Evolutionary conservation across 2,113 vertebrate genomes (phyloP), one percentile per base, ranked within the genome.

Genomic region (Ondatra zibethicus): DNA sequence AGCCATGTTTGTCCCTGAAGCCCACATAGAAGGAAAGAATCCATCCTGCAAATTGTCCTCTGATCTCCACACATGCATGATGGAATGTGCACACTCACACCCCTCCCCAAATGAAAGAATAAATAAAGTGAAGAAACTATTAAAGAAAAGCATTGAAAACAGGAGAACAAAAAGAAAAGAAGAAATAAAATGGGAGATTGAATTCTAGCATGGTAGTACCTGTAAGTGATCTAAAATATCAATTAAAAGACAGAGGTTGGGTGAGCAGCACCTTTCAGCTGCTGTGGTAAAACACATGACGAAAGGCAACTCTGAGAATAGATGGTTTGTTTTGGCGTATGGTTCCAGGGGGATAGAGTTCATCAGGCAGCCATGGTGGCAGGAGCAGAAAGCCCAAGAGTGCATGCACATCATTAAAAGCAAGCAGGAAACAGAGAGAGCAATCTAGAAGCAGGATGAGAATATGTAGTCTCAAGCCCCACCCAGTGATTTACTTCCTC

Each of bases 121-220:
- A 87, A 68, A 70, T n/a, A 73, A 42, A 88, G 58, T 52, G 21
- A 39, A 88, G 39, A n/a, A 17, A 58, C 52, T 17, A 13, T 52
- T 52, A 55, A 92, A 68, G 82, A 10, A 89, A 88, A 72, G 73
- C 52, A 55, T 50, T 91, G 65, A 70, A 89, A 50, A 80, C 0
- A 61, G 8, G 16, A 72, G 63, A 73, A 76, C 21, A 76, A 76
- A 92, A 12, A 45, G 72, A 82, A 89, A 52, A 17, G 16, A 63
- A 93, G 78, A 89, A 82, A 61, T 33, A 73, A 96, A 89, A 76
- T 45, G n/a, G 16, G 23, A 93, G 68, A 80, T 39, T 78, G 50
- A 72, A 39, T 27, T 63, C n/a, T 92, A 90, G 89, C 21, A 84
- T 36, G 52, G n/a, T 76, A 96, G 76, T 73, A 95, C n/a, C 29